Conservation (phyloP, 1,140 invertebrate genomes). For the Oncopeltus fasciatus region DNA sequence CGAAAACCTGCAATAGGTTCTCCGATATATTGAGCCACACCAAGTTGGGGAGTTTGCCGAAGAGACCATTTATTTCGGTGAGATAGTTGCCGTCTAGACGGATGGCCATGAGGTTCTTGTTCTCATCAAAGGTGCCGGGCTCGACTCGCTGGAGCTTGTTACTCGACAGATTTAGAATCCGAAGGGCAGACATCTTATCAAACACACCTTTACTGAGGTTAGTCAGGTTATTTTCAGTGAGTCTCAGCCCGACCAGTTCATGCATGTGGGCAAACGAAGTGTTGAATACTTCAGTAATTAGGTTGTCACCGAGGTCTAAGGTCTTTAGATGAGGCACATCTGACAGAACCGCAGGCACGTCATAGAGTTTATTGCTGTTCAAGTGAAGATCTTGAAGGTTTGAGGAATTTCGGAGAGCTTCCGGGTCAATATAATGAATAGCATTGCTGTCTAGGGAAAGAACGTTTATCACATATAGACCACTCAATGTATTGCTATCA, state of each 20-base stretch:
- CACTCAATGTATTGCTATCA: constrained; percentile 60
- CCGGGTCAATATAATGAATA: constrained; percentile 57
- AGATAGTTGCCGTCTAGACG: constrained; percentile 77
- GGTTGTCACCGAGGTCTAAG: constrained; percentile 77
- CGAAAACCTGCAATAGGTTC: constrained; percentile 76
- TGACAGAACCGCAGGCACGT: constrained; percentile 69
- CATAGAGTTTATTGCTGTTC: constrained; percentile 68
- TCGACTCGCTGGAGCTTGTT: constrained; percentile 79
- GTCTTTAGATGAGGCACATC: constrained; percentile 67
- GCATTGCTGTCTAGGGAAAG: constrained; percentile 73
- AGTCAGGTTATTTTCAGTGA: constrained; percentile 79
- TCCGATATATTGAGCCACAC: constrained; percentile 85
- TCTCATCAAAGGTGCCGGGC: constrained; percentile 67
- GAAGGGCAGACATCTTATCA: constrained; percentile 63
- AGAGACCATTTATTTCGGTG: constrained; percentile 67
- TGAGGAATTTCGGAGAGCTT: constrained; percentile 69
- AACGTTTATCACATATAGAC: constrained; percentile 57
- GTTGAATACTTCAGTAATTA: constrained; percentile 67
- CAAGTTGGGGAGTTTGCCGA: constrained; percentile 70
- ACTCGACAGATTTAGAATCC: constrained; percentile 73
- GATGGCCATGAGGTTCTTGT: constrained; percentile 70
- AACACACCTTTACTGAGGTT: constrained; percentile 72
- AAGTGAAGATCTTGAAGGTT: constrained; percentile 76
- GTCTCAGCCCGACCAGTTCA: constrained; percentile 64
- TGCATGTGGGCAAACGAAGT: constrained; percentile 64